Conservation (phyloP, 2,888 invertebrate genomes). For the Spatulosminthurus flaviceps region DNA sequence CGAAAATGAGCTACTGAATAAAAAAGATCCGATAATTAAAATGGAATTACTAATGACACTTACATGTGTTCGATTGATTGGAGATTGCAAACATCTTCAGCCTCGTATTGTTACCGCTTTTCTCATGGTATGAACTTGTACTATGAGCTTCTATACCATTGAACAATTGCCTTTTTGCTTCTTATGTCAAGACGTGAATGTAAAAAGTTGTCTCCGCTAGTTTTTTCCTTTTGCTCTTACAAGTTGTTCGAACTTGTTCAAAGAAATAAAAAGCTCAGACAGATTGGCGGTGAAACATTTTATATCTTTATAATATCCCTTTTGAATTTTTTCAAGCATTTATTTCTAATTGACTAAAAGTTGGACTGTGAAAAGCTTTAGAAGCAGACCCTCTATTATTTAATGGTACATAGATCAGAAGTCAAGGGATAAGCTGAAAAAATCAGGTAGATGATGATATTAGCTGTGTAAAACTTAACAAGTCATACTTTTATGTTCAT, state of each 20-base stretch:
- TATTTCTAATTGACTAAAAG: background rate
- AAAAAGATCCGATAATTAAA: slow-evolving; percentile 4
- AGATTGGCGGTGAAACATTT: slow-evolving; percentile 23
- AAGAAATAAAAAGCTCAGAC: background rate
- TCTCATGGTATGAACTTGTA: slow-evolving; percentile 15
- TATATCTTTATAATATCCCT: slow-evolving; percentile 3
- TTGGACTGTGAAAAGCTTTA: background rate
- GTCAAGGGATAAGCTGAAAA: background rate
- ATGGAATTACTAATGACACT: slow-evolving; percentile 16
- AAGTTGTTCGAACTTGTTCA: slow-evolving; percentile 5
- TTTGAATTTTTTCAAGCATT: slow-evolving; percentile 1
- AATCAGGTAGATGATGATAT: background rate
- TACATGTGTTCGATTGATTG: slow-evolving; percentile 27
- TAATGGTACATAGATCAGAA: background rate
- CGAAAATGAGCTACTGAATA: background rate
- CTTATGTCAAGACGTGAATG: background rate
- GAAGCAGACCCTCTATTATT: background rate
- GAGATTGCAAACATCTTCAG: slow-evolving; percentile 1
- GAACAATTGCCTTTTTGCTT: slow-evolving; percentile 15
- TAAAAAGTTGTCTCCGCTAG: slow-evolving; percentile 26
- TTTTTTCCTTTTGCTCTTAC: background rate
- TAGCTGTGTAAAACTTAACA: background rate
- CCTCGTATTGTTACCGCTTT: background rate
- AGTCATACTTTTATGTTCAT: slow-evolving; percentile 20
- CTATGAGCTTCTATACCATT: background rate